phyloP scores from a whole-genome alignment of 2,797 vertebrate genomes.

The Enteromius thamalakanensis region DNA sequence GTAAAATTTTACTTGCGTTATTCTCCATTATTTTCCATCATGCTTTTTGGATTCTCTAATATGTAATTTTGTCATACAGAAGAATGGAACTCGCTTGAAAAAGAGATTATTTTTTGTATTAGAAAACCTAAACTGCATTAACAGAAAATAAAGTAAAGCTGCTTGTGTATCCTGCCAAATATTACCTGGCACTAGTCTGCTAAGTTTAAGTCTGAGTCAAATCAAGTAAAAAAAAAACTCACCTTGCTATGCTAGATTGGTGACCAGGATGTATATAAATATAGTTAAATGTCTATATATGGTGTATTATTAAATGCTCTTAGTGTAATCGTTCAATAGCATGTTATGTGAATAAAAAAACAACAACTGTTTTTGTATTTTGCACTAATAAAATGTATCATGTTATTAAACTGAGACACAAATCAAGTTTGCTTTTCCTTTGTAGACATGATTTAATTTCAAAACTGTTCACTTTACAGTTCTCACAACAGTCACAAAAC shows the following conservation, averaged over 20 bases:
- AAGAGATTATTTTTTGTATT: background rate
- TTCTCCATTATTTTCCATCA: background rate
- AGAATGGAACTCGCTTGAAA: background rate
- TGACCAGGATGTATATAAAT: slow-evolving; percentile 18
- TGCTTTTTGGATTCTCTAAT: background rate
- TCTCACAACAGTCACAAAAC: slow-evolving; percentile 46
- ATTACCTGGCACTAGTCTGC: slow-evolving; percentile 6
- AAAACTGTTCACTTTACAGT: slow-evolving; percentile 41
- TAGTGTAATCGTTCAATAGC: slow-evolving; percentile 69
- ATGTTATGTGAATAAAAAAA: slow-evolving; percentile 16
- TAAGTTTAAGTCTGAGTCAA: slow-evolving; percentile 2
- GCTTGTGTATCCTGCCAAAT: slow-evolving; percentile 21
- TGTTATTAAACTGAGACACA: slow-evolving; percentile 32
- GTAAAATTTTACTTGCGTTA: background rate
- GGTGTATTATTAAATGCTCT: slow-evolving; percentile 60
- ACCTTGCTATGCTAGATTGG: background rate
- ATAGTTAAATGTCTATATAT: slow-evolving; percentile 19
- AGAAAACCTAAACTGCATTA: background rate
- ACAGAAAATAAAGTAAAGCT: slow-evolving; percentile 7
- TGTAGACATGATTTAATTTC: slow-evolving; percentile 37
- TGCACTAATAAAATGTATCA: slow-evolving; percentile 33
- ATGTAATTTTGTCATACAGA: background rate
- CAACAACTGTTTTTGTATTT: slow-evolving; percentile 20
- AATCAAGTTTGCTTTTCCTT: slow-evolving; percentile 28
- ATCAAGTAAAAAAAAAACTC: background rate